Conservation (phyloP, 2,888 invertebrate species). For the Clepsis dumicolana region DNA sequence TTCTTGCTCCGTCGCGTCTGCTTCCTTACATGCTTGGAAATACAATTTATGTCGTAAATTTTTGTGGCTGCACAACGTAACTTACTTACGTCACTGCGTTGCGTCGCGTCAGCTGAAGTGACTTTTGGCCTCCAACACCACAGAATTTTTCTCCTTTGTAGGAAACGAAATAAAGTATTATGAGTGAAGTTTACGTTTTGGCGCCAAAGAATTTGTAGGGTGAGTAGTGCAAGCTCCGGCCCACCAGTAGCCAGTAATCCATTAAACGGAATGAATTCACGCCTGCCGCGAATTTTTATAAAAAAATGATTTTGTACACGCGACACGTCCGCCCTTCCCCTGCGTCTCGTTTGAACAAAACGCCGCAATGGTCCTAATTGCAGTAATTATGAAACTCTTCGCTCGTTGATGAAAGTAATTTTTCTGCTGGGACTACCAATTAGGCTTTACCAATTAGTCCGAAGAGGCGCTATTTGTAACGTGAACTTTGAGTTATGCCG, state of each 20-base stretch:
- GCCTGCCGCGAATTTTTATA: slow-evolving; percentile 54
- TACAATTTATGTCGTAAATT: slow-evolving; percentile 12
- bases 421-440: slow-evolving; percentile 81
- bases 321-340: slow-evolving; percentile 72
- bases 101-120: not conserved
- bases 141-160: not conserved
- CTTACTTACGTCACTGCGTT: slow-evolving; percentile 5
- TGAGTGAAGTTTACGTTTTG: not conserved
- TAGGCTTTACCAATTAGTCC: slow-evolving; percentile 77
- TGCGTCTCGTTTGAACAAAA: slow-evolving; percentile 69
- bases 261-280: slow-evolving; percentile 27
- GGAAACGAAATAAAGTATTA: not conserved
- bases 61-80: slow-evolving; percentile 11
- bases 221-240: not conserved
- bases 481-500: slow-evolving; percentile 63
- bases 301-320: slow-evolving; percentile 74
- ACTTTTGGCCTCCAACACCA: not conserved
- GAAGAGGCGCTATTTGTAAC: slow-evolving; percentile 71
- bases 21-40: slow-evolving; percentile 1
- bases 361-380: slow-evolving; percentile 75
- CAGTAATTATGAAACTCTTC: slow-evolving; percentile 82
- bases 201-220: not conserved
- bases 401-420: slow-evolving; percentile 82
- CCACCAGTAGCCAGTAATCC: slow-evolving; percentile 12
- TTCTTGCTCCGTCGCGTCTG: not conserved